A percentile compares a stretch with the other conserved stretches of the same genome.
Evolutionary conservation across 2,888 invertebrate genomes (phyloP).

Genomic region (Pterostichus niger): DNA sequence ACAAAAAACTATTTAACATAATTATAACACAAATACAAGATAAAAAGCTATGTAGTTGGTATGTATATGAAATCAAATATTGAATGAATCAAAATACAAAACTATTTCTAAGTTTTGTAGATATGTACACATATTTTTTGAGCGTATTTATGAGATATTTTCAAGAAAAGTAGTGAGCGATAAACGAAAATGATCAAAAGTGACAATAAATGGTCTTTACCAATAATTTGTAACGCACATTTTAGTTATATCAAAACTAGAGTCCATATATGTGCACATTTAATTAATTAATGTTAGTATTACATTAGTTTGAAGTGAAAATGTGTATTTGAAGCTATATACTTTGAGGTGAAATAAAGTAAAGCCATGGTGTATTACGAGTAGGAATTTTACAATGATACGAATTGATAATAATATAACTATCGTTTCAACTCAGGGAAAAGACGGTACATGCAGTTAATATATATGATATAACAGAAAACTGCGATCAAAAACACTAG

Average conservation of each 20-base stretch:
- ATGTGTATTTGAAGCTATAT: background rate
- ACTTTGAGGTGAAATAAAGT: slow-evolving; percentile 12
- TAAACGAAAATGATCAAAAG: slow-evolving; percentile 8
- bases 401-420: slow-evolving; percentile 66
- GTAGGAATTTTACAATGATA: slow-evolving; percentile 61
- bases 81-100: slow-evolving; percentile 27
- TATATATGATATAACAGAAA: slow-evolving; percentile 34
- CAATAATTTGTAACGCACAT: slow-evolving; percentile 10
- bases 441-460: slow-evolving; percentile 61
- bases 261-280: background rate
- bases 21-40: background rate
- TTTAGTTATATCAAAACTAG: slow-evolving; percentile 1
- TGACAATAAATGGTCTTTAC: slow-evolving; percentile 32
- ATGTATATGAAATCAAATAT: slow-evolving; percentile 22
- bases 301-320: background rate
- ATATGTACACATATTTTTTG: slow-evolving; percentile 44
- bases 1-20: slow-evolving; percentile 9
- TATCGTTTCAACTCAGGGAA: slow-evolving; percentile 66
- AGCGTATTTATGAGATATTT: slow-evolving; percentile 21
- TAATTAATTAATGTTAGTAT: background rate
- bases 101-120: slow-evolving; percentile 15
- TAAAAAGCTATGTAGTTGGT: too few species aligned
- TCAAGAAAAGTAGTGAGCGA: background rate
- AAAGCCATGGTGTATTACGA: slow-evolving; percentile 48
- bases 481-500: slow-evolving; percentile 56